These are phyloP conservation scores for Psittacula echo DNA, from an alignment of 2,797 vertebrate genomes.

Conservation along the genomic window DNA sequence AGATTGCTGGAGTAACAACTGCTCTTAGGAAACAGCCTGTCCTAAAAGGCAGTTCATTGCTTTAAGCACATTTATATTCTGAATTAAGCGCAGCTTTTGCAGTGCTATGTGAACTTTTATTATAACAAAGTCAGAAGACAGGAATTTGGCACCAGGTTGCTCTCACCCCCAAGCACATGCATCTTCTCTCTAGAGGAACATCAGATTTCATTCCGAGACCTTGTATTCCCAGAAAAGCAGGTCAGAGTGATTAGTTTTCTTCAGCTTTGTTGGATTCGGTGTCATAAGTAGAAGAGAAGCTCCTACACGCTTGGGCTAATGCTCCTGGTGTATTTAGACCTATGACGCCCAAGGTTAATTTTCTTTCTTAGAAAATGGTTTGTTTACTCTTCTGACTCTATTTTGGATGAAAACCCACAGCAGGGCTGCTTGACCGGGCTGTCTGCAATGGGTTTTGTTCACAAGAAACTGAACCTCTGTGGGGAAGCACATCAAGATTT, in stretches of 20 bases:
- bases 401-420: background rate
- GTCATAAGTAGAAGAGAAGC: background rate
- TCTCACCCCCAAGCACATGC: background rate
- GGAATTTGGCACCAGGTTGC: constrained; percentile 3
- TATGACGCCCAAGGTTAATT: background rate
- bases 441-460: background rate
- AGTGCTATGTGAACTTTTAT: background rate
- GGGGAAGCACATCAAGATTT: background rate
- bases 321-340: background rate
- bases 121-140: background rate
- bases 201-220: constrained; percentile 6
- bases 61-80: background rate
- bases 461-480: background rate
- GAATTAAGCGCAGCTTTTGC: constrained; percentile 1
- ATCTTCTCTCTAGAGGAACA: background rate
- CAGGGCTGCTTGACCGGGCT: background rate
- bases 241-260: constrained; percentile 17
- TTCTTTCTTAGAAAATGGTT: background rate
- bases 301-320: background rate
- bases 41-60: background rate
- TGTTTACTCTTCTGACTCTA: background rate
- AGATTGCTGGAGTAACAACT: background rate
- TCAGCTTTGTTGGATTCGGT: background rate
- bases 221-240: constrained; percentile 20
- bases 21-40: background rate